Percentiles rank a stretch among this genome's conserved stretches.
Conservation (phyloP, 23 tunicate species). For the Halocynthia roretzi region DNA sequence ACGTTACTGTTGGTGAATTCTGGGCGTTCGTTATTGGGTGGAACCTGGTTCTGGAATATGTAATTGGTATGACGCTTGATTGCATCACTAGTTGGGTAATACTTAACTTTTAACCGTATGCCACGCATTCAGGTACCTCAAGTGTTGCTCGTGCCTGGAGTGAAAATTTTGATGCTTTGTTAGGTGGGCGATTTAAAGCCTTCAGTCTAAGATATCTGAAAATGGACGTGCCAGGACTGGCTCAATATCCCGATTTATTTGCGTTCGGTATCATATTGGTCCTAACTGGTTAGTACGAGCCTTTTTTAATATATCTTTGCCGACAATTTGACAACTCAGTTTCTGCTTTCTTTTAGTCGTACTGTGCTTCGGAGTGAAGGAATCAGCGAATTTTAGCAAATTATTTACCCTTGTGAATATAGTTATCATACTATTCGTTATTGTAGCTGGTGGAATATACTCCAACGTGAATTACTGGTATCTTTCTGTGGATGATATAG, state of each 20-base stretch:
- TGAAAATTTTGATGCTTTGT: slow-evolving; percentile 83
- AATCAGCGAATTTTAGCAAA: slow-evolving; percentile 72
- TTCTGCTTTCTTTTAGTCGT: slow-evolving; percentile 23
- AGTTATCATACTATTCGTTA: slow-evolving; percentile 66
- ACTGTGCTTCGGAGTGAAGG: slow-evolving; percentile 76
- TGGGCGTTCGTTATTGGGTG: slow-evolving; percentile 97
- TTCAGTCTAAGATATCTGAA: slow-evolving; percentile 41
- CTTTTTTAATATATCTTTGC: neutral
- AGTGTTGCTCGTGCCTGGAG: slow-evolving; percentile 95
- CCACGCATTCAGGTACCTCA: slow-evolving; percentile 38
- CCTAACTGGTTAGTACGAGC: slow-evolving; percentile 46
- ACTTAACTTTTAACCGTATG: neutral
- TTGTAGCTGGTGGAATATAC: slow-evolving; percentile 49
- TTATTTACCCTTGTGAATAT: slow-evolving; percentile 70
- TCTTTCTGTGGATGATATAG: slow-evolving; percentile 30
- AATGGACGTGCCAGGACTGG: slow-evolving; percentile 59
- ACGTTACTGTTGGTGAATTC: slow-evolving; percentile 86
- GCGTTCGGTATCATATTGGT: slow-evolving; percentile 66
- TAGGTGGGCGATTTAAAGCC: slow-evolving; percentile 51
- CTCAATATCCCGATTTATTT: slow-evolving; percentile 87
- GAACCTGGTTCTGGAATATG: slow-evolving; percentile 86
- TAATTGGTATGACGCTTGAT: slow-evolving; percentile 67
- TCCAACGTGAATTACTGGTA: slow-evolving; percentile 61
- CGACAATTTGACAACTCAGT: neutral
- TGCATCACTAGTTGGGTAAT: slow-evolving; percentile 66